Conservation (phyloP, 1,140 invertebrate genomes). For the Drosophila malerkotliana region DNA sequence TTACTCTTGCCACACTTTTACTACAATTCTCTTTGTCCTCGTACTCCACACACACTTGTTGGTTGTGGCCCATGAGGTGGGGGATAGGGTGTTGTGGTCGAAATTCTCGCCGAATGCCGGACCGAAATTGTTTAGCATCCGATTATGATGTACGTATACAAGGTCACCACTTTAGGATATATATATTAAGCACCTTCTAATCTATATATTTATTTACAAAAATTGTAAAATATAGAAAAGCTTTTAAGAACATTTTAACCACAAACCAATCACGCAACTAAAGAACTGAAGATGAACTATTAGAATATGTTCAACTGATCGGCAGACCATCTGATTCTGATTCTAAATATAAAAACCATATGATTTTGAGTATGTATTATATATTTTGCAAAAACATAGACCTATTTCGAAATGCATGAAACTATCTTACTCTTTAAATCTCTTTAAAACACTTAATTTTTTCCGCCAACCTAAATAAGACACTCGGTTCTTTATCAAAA, state of each 20-base stretch:
- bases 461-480: background rate
- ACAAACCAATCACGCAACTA: background rate
- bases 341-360: background rate
- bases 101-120: conserved; percentile 33
- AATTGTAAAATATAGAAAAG: background rate
- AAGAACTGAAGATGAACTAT: background rate
- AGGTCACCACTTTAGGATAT: conserved; percentile 1
- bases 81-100: conserved; percentile 21
- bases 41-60: conserved; percentile 46
- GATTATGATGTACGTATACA: conserved; percentile 4
- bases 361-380: too few species aligned
- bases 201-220: too few species aligned
- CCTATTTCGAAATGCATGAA: too few species aligned
- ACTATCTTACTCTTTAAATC: too few species aligned
- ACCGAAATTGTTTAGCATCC: conserved; percentile 6
- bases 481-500: background rate
- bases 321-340: background rate
- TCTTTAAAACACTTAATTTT: background rate
- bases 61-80: conserved; percentile 10
- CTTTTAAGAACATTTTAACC: background rate
- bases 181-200: too few species aligned
- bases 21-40: background rate
- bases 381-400: too few species aligned
- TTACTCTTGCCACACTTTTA: background rate
- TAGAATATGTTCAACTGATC: background rate